Evolutionary conservation across 1,140 invertebrate genomes (phyloP).

Genomic region (Caenorhabditis tropicalis): DNA sequence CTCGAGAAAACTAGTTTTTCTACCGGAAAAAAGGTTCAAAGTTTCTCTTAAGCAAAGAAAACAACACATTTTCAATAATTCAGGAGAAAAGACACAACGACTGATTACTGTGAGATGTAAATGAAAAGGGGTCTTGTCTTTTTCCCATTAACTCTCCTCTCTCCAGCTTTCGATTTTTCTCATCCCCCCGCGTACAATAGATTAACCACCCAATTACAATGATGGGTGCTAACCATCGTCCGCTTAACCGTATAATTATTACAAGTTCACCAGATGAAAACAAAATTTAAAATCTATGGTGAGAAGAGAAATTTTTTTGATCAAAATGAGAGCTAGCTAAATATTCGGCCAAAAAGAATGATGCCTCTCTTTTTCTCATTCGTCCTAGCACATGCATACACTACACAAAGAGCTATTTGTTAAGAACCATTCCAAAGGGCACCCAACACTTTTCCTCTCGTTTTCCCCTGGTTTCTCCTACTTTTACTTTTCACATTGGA

Average conservation of each 20-base stretch:
- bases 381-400: no score
- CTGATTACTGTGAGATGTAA: conserved; percentile 40
- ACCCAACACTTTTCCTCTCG: neutral
- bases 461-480: neutral
- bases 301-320: no score
- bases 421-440: conserved; percentile 25
- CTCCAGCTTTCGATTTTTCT: conserved; percentile 28
- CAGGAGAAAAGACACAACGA: neutral
- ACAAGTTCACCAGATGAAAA: conserved; percentile 30
- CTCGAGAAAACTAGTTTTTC: neutral
- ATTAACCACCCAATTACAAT: conserved; percentile 37
- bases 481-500: neutral
- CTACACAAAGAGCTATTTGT: conserved; percentile 42
- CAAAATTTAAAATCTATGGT: neutral
- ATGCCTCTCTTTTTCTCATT: neutral
- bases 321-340: no score
- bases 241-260: conserved; percentile 39
- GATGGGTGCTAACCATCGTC: conserved; percentile 34
- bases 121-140: conserved; percentile 2
- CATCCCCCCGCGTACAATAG: conserved; percentile 24
- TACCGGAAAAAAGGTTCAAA: neutral
- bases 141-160: neutral
- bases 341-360: conserved; percentile 25
- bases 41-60: no score
- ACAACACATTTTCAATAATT: no score